Percentiles rank a stretch among this genome's conserved stretches.
These are phyloP conservation scores for Brachionus koreanus DNA, from an alignment of 1,140 invertebrate genomes.

Conservation along the genomic window DNA sequence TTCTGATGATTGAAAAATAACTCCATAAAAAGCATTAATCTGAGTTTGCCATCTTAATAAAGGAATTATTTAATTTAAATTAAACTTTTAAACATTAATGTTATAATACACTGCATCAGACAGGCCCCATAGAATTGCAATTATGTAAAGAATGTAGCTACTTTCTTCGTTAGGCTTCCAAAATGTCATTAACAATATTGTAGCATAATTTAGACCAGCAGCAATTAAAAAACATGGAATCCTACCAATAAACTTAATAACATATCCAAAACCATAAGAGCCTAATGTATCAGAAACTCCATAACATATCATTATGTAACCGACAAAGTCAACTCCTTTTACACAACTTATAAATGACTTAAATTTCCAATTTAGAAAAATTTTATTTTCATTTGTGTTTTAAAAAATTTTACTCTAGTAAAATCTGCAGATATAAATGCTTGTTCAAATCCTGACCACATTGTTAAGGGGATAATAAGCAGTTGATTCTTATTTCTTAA, in stretches of 20 bases:
- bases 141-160: constrained; percentile 74
- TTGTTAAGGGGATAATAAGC: constrained; percentile 84
- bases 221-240: constrained; percentile 76
- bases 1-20: constrained; percentile 79
- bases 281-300: constrained; percentile 83
- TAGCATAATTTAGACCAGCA: constrained; percentile 49
- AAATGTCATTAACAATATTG: constrained; percentile 52
- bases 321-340: constrained; percentile 80
- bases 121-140: constrained; percentile 84
- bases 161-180: constrained; percentile 77
- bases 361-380: constrained; percentile 49
- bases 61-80: not conserved
- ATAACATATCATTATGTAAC: constrained; percentile 91
- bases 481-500: constrained; percentile 71
- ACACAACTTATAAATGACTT: constrained; percentile 88
- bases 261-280: constrained; percentile 78
- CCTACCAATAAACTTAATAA: constrained; percentile 86
- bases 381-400: constrained; percentile 36
- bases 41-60: constrained; percentile 76
- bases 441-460: constrained; percentile 95
- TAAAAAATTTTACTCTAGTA: constrained; percentile 68
- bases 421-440: constrained; percentile 90
- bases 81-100: not conserved
- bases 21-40: constrained; percentile 85
- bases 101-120: constrained; percentile 70